Conservation (phyloP, 2,113 vertebrate genomes). For the Orycteropus afer region DNA sequence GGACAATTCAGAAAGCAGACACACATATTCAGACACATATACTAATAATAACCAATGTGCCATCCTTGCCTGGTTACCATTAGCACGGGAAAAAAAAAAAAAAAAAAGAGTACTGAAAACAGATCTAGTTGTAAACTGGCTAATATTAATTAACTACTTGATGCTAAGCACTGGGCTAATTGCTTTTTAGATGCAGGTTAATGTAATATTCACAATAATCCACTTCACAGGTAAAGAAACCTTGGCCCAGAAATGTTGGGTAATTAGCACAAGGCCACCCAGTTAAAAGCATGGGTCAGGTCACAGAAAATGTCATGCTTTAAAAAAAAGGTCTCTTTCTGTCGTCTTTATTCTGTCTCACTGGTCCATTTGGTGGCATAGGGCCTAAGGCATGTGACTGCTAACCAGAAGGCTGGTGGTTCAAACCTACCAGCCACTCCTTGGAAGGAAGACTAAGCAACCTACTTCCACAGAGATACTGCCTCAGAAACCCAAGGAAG, state of each 20-base stretch:
- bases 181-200: not conserved
- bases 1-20: slow-evolving; percentile 28
- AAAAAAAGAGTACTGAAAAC: not conserved
- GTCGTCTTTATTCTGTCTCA: not conserved
- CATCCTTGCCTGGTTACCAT: no score
- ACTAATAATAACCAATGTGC: no score
- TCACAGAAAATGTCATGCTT: not conserved
- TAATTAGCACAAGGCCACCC: not conserved
- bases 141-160: not conserved
- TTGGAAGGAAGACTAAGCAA: no score
- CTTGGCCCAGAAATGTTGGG: not conserved
- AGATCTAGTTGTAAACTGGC: not conserved
- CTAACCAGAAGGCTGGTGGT: no score
- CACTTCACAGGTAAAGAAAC: not conserved
- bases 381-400: no score
- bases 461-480: no score
- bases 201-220: slow-evolving; percentile 22
- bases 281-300: not conserved
- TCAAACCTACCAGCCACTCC: no score
- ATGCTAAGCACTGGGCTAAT: not conserved
- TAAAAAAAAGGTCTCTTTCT: not conserved
- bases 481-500: no score
- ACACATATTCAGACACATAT: not conserved
- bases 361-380: no score
- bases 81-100: no score